A percentile compares a stretch with the other conserved stretches of the same genome.
phyloP scores from a whole-genome alignment of 2,797 vertebrate species.

The Moxostoma hubbsi region DNA sequence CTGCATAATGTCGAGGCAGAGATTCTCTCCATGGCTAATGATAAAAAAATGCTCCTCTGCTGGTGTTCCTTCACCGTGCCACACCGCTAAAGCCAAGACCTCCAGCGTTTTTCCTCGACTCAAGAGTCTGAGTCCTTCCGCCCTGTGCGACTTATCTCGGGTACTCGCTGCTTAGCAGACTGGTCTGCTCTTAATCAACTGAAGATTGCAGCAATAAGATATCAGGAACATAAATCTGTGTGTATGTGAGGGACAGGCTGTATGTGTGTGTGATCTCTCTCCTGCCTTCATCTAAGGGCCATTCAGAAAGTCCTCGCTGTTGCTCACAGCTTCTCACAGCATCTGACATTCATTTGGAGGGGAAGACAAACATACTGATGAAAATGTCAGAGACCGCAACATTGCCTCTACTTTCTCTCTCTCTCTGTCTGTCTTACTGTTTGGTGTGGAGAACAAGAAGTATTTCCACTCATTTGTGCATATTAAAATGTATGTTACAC shows the following conservation, averaged over 20 bases:
- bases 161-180: slow-evolving; percentile 74
- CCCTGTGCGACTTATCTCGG: slow-evolving; percentile 75
- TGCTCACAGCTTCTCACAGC: slow-evolving; percentile 84
- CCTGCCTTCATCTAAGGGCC: slow-evolving; percentile 33
- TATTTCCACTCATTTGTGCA: slow-evolving; percentile 76
- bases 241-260: slow-evolving; percentile 48
- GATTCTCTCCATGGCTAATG: slow-evolving; percentile 47
- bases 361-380: slow-evolving; percentile 93
- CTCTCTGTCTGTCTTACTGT: slow-evolving; percentile 41
- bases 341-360: slow-evolving; percentile 96
- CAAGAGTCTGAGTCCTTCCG: slow-evolving; percentile 76
- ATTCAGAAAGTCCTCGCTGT: slow-evolving; percentile 61
- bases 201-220: slow-evolving; percentile 87
- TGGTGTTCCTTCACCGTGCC: slow-evolving; percentile 73
- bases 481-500: slow-evolving; percentile 80
- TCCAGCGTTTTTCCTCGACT: slow-evolving; percentile 72
- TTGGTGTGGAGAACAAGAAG: slow-evolving; percentile 59
- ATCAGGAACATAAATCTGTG: slow-evolving; percentile 84
- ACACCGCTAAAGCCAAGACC: slow-evolving; percentile 74
- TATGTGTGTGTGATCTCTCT: slow-evolving; percentile 40
- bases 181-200: slow-evolving; percentile 88
- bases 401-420: slow-evolving; percentile 63
- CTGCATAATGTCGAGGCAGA: slow-evolving; percentile 60
- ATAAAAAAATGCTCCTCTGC: slow-evolving; percentile 67
- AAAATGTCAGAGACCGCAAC: slow-evolving; percentile 87